Conservation (phyloP, 2,797 vertebrate genomes). For the Mastacembelus armatus region DNA sequence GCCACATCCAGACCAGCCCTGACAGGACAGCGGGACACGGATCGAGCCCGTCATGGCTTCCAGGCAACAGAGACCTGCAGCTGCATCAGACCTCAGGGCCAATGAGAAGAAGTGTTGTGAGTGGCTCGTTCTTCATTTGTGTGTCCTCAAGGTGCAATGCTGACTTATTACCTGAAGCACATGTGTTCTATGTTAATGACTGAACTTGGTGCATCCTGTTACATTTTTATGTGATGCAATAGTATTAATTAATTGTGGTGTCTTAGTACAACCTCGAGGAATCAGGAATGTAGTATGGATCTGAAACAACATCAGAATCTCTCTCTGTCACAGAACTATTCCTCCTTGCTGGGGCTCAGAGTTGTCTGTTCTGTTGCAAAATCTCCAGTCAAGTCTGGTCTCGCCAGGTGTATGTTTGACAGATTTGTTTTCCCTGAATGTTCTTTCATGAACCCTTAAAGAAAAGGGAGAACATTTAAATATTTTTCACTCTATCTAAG, state of each 20-base stretch:
- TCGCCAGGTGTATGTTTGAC: constrained; percentile 18
- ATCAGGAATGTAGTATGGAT: constrained; percentile 1
- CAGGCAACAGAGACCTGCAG: constrained; percentile 41
- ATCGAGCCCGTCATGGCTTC: constrained; percentile 61
- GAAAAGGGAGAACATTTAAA: background rate
- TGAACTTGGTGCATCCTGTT: background rate
- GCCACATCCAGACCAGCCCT: background rate
- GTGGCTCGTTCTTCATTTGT: constrained; percentile 43
- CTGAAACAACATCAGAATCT: background rate
- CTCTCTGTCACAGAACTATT: background rate
- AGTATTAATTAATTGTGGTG: no score
- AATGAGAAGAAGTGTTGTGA: constrained; percentile 83
- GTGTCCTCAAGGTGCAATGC: background rate
- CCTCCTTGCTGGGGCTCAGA: background rate
- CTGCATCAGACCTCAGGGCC: constrained; percentile 52
- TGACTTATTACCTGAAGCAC: background rate
- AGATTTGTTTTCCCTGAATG: background rate
- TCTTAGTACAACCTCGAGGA: no score
- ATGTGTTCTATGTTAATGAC: background rate
- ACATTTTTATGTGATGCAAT: constrained; percentile 3
- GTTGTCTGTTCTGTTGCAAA: background rate
- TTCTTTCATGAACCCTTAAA: constrained; percentile 7
- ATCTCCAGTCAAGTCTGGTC: constrained; percentile 52
- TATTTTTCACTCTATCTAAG: constrained; percentile 38
- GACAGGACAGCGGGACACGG: constrained; percentile 22